A percentile compares a stretch with the other conserved stretches of the same genome.
Evolutionary conservation across 2,797 vertebrate species (phyloP).

Genomic region (Rhabdophis nuchalis): DNA sequence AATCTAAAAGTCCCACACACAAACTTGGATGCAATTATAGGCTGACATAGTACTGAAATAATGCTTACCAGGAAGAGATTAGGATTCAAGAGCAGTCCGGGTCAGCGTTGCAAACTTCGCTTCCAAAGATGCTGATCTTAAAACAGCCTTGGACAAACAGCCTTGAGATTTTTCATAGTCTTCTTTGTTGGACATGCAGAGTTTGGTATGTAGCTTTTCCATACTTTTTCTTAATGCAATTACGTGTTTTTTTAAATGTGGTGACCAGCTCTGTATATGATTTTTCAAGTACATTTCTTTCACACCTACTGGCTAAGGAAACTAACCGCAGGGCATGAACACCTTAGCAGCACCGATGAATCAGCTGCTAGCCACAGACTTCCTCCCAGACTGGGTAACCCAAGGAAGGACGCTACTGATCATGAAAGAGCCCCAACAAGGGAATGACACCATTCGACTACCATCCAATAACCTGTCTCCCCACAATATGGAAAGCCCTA

Average conservation of each 20-base stretch:
- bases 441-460: too few relatives aligned
- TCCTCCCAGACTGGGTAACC: too few relatives aligned
- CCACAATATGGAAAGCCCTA: too few relatives aligned
- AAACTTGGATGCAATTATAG: background rate
- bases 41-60: background rate
- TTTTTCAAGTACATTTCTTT: background rate
- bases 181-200: background rate
- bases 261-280: background rate
- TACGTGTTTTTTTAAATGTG: background rate
- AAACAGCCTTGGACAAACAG: background rate
- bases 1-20: slow-evolving; percentile 16
- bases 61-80: background rate
- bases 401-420: too few relatives aligned
- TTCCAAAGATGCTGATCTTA: background rate
- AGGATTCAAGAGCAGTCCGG: background rate
- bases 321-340: too few relatives aligned
- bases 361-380: too few relatives aligned
- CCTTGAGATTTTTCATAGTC: background rate
- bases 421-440: too few relatives aligned
- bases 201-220: background rate
- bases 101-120: background rate
- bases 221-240: background rate
- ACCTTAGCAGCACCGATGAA: too few relatives aligned
- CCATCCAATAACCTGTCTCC: too few relatives aligned
- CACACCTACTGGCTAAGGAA: background rate